Percentiles rank a stretch among this genome's conserved stretches.
phyloP scores from a whole-genome alignment of 2,888 invertebrate genomes.

The Mesorhabditis belari region DNA sequence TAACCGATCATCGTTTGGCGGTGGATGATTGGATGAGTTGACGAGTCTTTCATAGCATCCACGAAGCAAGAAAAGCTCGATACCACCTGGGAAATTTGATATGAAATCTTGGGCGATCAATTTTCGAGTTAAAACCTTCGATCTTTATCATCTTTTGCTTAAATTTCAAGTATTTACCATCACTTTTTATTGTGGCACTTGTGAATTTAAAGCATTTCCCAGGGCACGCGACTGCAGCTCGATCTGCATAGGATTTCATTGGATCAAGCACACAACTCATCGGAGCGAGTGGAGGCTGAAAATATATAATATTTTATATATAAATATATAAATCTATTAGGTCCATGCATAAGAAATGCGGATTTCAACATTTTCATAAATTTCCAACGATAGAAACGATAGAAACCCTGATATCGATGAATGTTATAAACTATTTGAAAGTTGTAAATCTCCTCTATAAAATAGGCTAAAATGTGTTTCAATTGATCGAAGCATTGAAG shows the following conservation, averaged over 20 bases:
- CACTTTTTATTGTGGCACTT: slow-evolving; percentile 6
- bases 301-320: no score
- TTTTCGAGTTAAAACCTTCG: not conserved
- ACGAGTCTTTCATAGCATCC: slow-evolving; percentile 16
- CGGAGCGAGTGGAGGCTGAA: slow-evolving; percentile 12
- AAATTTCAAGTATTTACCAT: slow-evolving; percentile 6
- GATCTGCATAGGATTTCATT: slow-evolving; percentile 16
- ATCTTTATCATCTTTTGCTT: not conserved
- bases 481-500: no score
- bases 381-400: no score
- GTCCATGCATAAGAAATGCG: no score
- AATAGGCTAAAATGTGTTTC: no score
- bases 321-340: not conserved
- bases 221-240: slow-evolving; percentile 13
- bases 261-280: slow-evolving; percentile 17
- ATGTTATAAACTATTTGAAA: no score
- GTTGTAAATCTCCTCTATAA: no score
- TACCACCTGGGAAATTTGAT: slow-evolving; percentile 8
- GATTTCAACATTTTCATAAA: no score
- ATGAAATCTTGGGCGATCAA: not conserved
- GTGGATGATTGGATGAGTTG: slow-evolving; percentile 6
- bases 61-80: slow-evolving; percentile 12
- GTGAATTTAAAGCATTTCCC: slow-evolving; percentile 18
- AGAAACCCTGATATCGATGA: no score
- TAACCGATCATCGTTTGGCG: slow-evolving; percentile 9